phyloP scores from a whole-genome alignment of 2,888 invertebrate genomes.

The Leucophenga montana region DNA sequence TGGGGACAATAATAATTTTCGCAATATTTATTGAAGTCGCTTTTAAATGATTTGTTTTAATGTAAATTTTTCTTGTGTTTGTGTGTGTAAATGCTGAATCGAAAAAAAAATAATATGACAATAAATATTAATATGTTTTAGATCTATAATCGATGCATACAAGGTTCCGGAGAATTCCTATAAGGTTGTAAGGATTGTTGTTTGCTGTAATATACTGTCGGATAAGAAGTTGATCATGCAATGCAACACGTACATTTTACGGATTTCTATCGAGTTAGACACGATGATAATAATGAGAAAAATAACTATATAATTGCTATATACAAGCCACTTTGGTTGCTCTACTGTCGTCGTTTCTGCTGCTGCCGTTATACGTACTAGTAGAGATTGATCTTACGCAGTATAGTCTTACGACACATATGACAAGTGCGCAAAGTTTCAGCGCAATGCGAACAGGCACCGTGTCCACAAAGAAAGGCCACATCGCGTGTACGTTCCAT shows the following conservation, averaged over 20 bases:
- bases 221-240: no score
- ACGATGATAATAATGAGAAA: conserved; percentile 35
- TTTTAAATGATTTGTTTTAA: neutral
- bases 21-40: conserved; percentile 6
- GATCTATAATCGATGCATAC: neutral
- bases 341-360: conserved; percentile 27
- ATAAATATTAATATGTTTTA: conserved; percentile 7
- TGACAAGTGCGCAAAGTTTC: conserved; percentile 87
- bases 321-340: conserved; percentile 63
- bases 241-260: no score
- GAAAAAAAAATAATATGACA: neutral
- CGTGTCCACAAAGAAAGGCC: conserved; percentile 91
- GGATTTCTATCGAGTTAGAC: conserved; percentile 35
- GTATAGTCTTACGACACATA: conserved; percentile 77
- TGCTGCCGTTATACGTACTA: conserved; percentile 48
- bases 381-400: conserved; percentile 73
- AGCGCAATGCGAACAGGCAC: conserved; percentile 87
- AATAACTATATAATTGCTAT: conserved; percentile 44
- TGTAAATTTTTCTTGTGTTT: neutral
- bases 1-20: neutral
- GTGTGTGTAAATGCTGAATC: conserved; percentile 11
- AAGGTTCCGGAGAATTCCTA: conserved; percentile 35
- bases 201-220: conserved; percentile 33
- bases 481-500: conserved; percentile 88
- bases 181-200: conserved; percentile 45